phyloP scores from a whole-genome alignment of 2,797 vertebrate species.

The Acrocephalus scirpaceus region DNA sequence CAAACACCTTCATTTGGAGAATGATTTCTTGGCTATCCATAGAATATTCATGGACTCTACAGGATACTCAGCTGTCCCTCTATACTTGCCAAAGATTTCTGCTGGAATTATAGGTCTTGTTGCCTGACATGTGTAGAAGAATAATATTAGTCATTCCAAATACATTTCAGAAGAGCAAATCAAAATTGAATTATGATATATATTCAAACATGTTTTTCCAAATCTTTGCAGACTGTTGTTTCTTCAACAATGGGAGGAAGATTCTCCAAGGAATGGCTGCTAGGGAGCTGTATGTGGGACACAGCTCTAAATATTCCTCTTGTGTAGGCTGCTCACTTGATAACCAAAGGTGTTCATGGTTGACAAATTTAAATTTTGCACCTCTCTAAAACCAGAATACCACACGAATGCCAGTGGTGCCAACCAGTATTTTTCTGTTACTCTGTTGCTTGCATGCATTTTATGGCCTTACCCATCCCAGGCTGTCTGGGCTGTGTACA shows the following conservation, averaged over 20 bases:
- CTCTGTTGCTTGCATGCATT: background rate
- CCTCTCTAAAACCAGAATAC: background rate
- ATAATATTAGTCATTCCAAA: background rate
- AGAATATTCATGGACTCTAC: conserved; percentile 59
- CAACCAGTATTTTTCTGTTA: background rate
- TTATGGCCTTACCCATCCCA: background rate
- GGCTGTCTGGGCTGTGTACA: background rate
- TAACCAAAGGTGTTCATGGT: background rate
- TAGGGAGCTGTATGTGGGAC: background rate
- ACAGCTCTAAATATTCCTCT: conserved; percentile 1
- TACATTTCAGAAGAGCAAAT: background rate
- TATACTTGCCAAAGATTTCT: conserved; percentile 27
- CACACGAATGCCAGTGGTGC: background rate
- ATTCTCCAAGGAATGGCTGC: background rate
- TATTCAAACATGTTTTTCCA: background rate
- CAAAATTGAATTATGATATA: background rate
- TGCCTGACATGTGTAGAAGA: background rate
- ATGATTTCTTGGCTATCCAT: conserved; percentile 59
- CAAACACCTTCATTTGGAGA: conserved; percentile 54
- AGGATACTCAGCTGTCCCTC: conserved; percentile 37
- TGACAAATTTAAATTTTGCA: background rate
- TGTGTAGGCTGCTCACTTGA: background rate
- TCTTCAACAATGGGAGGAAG: background rate
- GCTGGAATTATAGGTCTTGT: background rate
- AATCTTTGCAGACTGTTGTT: background rate